Percentiles rank a stretch among this genome's conserved stretches.
phyloP scores from a whole-genome alignment of 1,140 invertebrate species.

The Philopotamus ludificatus region DNA sequence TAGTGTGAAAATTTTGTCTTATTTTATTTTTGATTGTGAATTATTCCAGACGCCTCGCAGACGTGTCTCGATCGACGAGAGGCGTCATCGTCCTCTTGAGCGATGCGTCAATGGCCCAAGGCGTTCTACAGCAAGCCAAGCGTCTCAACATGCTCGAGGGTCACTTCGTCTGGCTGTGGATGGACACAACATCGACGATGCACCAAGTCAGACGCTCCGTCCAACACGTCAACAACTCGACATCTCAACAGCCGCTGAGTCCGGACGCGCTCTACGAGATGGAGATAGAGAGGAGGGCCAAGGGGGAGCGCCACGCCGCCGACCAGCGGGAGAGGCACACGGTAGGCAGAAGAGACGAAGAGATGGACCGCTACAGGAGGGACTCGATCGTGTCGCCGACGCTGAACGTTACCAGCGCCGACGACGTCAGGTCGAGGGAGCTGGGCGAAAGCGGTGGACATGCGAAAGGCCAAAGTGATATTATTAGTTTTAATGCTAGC shows the following conservation, averaged over 20 bases:
- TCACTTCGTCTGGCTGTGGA: constrained; percentile 78
- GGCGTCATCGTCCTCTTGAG: constrained; percentile 74
- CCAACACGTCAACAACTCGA: not conserved
- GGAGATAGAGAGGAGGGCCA: constrained; percentile 31
- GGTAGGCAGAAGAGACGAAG: constrained; percentile 23
- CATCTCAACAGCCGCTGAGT: constrained; percentile 14
- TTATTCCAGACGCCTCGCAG: constrained; percentile 60
- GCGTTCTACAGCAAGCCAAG: constrained; percentile 66
- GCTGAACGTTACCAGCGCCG: not conserved
- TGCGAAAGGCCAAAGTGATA: constrained; percentile 24
- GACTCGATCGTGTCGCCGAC: not conserved
- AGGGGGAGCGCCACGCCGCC: constrained; percentile 35
- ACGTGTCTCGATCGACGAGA: constrained; percentile 62
- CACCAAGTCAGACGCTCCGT: constrained; percentile 16
- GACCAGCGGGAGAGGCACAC: constrained; percentile 36
- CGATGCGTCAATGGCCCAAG: constrained; percentile 63
- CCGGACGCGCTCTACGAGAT: constrained; percentile 28
- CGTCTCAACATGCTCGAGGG: constrained; percentile 75
- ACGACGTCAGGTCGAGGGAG: not conserved
- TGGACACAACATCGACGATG: constrained; percentile 59
- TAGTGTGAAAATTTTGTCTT: no score
- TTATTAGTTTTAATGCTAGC: constrained; percentile 34
- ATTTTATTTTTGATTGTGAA: no score
- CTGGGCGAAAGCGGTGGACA: not conserved
- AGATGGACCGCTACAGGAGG: constrained; percentile 22